A percentile compares a stretch with the other conserved stretches of the same genome.
Evolutionary conservation across 1,140 invertebrate species (phyloP).

Genomic region (Sycophila sp.): DNA sequence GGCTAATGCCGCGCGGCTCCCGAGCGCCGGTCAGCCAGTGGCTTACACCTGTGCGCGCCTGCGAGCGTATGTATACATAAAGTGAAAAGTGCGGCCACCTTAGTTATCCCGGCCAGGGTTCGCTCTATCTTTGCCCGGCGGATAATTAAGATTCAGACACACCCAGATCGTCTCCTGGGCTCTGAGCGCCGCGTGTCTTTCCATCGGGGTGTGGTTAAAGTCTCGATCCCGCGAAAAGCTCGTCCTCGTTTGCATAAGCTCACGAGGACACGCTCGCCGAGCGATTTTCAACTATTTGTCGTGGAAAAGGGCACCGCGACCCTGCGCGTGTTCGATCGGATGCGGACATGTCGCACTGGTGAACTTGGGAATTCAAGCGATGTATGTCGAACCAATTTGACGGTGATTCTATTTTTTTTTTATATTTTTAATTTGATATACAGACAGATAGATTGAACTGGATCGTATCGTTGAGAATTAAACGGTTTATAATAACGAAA

Average conservation of each 20-base stretch:
- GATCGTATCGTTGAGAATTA: too few relatives aligned
- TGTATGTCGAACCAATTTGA: background rate
- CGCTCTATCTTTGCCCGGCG: conserved; percentile 49
- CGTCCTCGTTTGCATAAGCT: conserved; percentile 61
- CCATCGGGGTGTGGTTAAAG: conserved; percentile 60
- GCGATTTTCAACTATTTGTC: too few relatives aligned
- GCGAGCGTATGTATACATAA: background rate
- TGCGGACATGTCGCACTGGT: background rate
- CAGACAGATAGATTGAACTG: too few relatives aligned
- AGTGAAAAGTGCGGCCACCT: conserved; percentile 41
- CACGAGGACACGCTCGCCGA: conserved; percentile 41
- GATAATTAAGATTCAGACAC: conserved; percentile 68
- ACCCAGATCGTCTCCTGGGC: conserved; percentile 64
- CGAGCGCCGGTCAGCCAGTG: conserved; percentile 36
- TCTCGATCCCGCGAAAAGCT: conserved; percentile 54
- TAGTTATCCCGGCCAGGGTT: conserved; percentile 50
- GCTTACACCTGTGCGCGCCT: conserved; percentile 37
- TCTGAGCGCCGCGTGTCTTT: conserved; percentile 1
- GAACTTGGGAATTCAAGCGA: background rate
- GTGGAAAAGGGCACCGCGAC: too few relatives aligned
- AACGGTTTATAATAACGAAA: too few relatives aligned
- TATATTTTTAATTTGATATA: too few relatives aligned
- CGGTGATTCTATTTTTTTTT: too few relatives aligned
- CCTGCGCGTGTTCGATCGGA: too few relatives aligned
- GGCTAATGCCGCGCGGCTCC: conserved; percentile 58